Evolutionary conservation across 1,140 invertebrate genomes (phyloP).

Genomic region (Ips typographus): DNA sequence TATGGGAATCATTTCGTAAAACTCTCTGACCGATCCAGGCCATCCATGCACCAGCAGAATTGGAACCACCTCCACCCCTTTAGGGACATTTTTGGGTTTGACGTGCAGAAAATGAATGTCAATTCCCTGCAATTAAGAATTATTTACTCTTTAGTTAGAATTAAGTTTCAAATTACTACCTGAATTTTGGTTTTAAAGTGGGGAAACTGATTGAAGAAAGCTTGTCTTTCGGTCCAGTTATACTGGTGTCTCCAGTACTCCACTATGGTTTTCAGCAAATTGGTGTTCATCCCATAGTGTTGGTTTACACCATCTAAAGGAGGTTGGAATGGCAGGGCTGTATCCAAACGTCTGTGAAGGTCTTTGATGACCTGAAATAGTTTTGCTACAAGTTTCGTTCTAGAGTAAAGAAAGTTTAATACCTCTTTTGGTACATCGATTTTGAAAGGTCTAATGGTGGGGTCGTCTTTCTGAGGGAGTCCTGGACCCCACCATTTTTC

Average conservation of each 20-base stretch:
- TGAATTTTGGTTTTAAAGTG: conserved; percentile 73
- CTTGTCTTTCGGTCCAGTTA: conserved; percentile 70
- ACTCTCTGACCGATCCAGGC: conserved; percentile 87
- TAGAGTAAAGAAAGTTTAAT: conserved; percentile 1
- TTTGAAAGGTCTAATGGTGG: conserved; percentile 54
- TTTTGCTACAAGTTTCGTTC: not conserved
- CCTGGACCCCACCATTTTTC: conserved; percentile 56
- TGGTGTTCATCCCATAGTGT: conserved; percentile 74
- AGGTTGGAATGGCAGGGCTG: conserved; percentile 54
- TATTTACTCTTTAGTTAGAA: conserved; percentile 56
- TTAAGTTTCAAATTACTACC: conserved; percentile 25
- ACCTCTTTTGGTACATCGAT: conserved; percentile 54
- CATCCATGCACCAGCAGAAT: conserved; percentile 84
- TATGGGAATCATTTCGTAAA: conserved; percentile 78
- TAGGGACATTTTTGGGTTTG: conserved; percentile 58
- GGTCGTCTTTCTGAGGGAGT: conserved; percentile 47
- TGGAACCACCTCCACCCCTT: conserved; percentile 60
- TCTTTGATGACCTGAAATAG: conserved; percentile 60
- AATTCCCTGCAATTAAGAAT: conserved; percentile 66
- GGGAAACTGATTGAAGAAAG: conserved; percentile 66
- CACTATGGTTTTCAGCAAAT: conserved; percentile 67
- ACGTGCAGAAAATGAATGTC: conserved; percentile 75
- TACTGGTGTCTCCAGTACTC: conserved; percentile 76
- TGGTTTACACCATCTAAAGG: conserved; percentile 56
- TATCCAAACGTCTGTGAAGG: conserved; percentile 60